Evolutionary conservation across 2,113 vertebrate species (phyloP).

Genomic region (Leptobrachium ailaonicum): DNA sequence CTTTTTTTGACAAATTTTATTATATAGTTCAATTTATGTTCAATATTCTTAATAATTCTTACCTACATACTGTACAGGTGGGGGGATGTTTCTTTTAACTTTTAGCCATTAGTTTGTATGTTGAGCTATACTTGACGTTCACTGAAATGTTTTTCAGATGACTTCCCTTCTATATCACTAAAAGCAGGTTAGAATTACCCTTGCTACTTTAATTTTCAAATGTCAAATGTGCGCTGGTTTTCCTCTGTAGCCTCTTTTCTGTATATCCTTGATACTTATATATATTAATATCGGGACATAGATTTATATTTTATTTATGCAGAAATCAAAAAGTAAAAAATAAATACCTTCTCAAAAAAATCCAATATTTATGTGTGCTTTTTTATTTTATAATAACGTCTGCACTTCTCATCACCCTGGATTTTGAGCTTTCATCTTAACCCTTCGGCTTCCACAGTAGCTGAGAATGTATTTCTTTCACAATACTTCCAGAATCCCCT

Average conservation of each 20-base stretch:
- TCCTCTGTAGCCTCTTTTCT: too few relatives aligned
- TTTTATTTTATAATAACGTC: background rate
- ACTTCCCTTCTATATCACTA: too few relatives aligned
- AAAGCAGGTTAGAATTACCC: too few relatives aligned
- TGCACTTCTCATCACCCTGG: background rate
- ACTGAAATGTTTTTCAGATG: too few relatives aligned
- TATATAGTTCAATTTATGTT: too few relatives aligned
- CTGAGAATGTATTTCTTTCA: constrained; percentile 3
- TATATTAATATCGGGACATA: background rate
- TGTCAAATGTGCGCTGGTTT: background rate
- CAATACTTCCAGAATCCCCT: constrained; percentile 5
- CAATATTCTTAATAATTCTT: too few relatives aligned
- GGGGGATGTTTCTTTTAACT: too few relatives aligned
- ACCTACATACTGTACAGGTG: too few relatives aligned
- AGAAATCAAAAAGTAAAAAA: background rate
- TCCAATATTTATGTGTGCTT: background rate
- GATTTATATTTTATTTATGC: background rate
- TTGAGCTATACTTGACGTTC: too few relatives aligned
- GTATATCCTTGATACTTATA: background rate
- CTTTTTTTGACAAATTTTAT: too few relatives aligned
- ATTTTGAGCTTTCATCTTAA: constrained; percentile 30
- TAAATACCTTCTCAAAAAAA: background rate
- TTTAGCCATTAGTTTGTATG: too few relatives aligned
- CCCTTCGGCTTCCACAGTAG: constrained; percentile 12
- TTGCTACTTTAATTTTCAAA: too few relatives aligned